These are phyloP conservation scores for Pangasius mekongensis DNA, from an alignment of 2,797 vertebrate species.

Conservation along the genomic window DNA sequence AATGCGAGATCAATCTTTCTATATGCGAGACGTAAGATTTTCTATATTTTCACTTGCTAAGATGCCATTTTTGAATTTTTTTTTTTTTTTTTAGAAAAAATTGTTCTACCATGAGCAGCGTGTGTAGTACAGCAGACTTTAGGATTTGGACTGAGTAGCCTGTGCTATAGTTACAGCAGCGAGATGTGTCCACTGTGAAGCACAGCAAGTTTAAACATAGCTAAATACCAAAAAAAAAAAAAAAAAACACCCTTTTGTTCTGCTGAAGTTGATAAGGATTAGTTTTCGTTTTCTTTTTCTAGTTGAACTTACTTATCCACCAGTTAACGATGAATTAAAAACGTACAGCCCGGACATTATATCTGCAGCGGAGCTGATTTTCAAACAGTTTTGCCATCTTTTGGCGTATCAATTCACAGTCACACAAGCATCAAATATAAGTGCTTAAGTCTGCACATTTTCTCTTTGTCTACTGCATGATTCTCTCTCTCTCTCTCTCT, in stretches of 20 bases:
- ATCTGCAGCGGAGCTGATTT: neutral
- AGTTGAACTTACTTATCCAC: neutral
- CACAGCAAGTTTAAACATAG: neutral
- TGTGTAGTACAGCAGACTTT: neutral
- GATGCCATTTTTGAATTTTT: neutral
- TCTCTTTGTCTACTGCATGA: neutral
- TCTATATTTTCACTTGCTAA: neutral
- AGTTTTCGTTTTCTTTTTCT: neutral
- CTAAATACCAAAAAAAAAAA: neutral
- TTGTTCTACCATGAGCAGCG: no score
- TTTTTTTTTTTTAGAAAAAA: neutral
- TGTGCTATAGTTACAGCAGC: neutral
- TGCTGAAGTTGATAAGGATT: neutral
- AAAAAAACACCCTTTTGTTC: neutral
- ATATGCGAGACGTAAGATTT: neutral
- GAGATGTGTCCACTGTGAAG: neutral
- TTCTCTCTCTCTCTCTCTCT: neutral
- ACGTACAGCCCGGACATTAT: neutral
- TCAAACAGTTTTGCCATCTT: neutral
- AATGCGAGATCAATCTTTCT: neutral
- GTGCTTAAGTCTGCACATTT: constrained; percentile 10
- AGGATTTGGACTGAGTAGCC: neutral
- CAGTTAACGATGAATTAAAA: neutral
- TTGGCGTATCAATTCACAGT: neutral
- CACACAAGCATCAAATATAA: neutral